Evolutionary conservation across 2,888 invertebrate species (phyloP), one percentile per base, ranked within the genome.

Genomic region (Drosophila limbata): DNA sequence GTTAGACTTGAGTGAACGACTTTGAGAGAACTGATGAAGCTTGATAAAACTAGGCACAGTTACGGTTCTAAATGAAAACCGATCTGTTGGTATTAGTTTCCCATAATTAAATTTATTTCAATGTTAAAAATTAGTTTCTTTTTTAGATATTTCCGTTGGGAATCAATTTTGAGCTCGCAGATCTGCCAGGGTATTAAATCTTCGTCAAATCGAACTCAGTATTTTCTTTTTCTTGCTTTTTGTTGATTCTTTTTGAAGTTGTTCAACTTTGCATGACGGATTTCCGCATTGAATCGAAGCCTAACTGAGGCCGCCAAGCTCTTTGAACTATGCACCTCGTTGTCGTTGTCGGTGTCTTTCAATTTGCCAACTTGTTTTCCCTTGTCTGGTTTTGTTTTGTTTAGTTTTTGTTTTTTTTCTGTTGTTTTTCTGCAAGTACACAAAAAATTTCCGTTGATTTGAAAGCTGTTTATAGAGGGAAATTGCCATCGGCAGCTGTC

Each of bases 211-310:
- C 19, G 42, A 42, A 6, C 42, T 10, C 0, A 5, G 19, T 0
- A n/a, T 19, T 33, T 15, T 15, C 15, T 11, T 33, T 44, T 56
- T 35, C 33, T 33, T 33, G 44, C 21, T 45, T 35, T 57, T 47
- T 47, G 35, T 39, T 47, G 62, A 40, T 57, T 57, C 57, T 63
- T 53, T 21, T 60, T 57, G 42, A 51, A 62, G 59, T 59, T 79
- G 79, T 72, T 79, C 63, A 83, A 75, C 84, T 65, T 67, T 65
- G 69, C 83, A 45, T 84, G 80, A 85, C 85, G 83, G 77, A 82
- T 82, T 84, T 84, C 88, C 83, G 83, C 88, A 82, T 84, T 67
- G 63, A 42, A 59, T 50, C 39, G 62, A 47, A 50, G 50, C 50
- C 40, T 35, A 13, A 37, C 33, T 25, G 59, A 42, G 19, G 25